phyloP scores from a whole-genome alignment of 2,113 vertebrate species.

The Dissostichus mawsoni region DNA sequence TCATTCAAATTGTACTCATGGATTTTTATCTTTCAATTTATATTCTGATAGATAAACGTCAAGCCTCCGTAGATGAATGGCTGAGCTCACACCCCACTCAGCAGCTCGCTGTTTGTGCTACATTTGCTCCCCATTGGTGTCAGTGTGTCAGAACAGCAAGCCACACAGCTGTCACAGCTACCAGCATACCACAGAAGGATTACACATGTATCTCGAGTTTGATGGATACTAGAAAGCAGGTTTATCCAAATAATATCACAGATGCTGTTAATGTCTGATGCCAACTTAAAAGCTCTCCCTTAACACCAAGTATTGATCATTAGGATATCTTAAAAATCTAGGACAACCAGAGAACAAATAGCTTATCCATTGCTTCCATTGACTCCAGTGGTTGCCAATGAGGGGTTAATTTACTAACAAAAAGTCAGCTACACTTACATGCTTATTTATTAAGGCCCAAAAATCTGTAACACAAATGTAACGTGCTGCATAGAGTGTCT shows the following conservation, averaged over 20 bases:
- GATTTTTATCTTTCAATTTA: conserved; percentile 20
- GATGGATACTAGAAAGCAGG: conserved; percentile 6
- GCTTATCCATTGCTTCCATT: neutral
- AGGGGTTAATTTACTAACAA: conserved; percentile 9
- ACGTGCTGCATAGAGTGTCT: no score
- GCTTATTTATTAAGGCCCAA: neutral
- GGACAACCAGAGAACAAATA: neutral
- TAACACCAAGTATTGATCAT: neutral
- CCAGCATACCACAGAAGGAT: neutral
- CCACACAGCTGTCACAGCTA: conserved; percentile 9
- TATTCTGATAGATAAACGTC: neutral
- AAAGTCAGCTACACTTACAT: conserved; percentile 12
- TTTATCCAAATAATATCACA: conserved; percentile 8
- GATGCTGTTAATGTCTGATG: conserved; percentile 4
- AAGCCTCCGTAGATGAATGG: neutral
- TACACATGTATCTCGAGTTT: conserved; percentile 2
- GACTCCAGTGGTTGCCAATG: conserved; percentile 28
- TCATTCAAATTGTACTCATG: neutral
- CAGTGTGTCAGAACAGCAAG: neutral
- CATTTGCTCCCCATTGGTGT: neutral
- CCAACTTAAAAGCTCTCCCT: neutral
- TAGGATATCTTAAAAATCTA: conserved; percentile 1
- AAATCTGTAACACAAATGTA: no score
- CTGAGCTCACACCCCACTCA: neutral
- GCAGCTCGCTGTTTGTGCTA: neutral